phyloP scores from a whole-genome alignment of 2,113 vertebrate genomes.

The Pelusios castaneus region DNA sequence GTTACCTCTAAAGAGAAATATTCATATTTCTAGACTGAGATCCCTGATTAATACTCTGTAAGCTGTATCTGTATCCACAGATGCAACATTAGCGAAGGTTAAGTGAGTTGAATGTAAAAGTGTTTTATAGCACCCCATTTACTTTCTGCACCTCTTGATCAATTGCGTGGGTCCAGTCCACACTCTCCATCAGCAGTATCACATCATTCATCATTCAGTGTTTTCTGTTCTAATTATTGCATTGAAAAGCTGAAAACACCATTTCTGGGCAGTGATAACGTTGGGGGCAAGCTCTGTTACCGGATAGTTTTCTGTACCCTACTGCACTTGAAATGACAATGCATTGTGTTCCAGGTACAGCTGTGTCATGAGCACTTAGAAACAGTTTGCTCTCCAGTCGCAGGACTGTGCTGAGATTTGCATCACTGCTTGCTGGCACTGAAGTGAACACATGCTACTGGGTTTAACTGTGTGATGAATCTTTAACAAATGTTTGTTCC shows the following conservation, averaged over 20 bases:
- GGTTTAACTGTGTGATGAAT: not conserved
- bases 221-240: accelerated
- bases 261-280: accelerated
- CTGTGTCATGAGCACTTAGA: not conserved
- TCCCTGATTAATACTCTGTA: not conserved
- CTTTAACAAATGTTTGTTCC: not conserved
- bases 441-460: no score
- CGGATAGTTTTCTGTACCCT: no score
- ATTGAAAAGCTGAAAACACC: accelerated
- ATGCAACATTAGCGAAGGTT: accelerated
- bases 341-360: not conserved
- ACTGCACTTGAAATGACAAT: not conserved
- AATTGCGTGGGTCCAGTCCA: not conserved
- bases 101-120: not conserved
- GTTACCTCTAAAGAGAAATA: not conserved
- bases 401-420: not conserved
- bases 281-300: not conserved
- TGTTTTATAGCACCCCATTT: not conserved
- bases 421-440: not conserved
- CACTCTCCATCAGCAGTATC: not conserved
- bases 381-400: not conserved
- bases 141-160: not conserved
- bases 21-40: not conserved
- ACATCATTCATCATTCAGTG: not conserved
- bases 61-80: not conserved